Base-by-base conservation (phyloP, 2,888 invertebrate species). In the Acanthosoma haemorrhoidale region DNA sequence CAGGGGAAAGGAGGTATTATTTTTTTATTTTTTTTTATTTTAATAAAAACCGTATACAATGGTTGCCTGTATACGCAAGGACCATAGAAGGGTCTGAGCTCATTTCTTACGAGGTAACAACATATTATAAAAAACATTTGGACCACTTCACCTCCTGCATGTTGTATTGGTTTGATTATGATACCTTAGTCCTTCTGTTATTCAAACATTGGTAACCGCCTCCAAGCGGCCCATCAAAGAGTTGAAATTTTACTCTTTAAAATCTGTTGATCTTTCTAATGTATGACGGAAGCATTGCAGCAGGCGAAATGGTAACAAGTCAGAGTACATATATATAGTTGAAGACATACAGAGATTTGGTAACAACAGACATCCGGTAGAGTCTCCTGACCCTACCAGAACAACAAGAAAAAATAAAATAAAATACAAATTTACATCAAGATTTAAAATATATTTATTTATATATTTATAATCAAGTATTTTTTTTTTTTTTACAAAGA, bases 31-130 rank as follows among this genome's bases (percentile, higher is more conserved):
- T 67, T 57, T 57, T 57, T 67, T 15, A 21, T 67, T 36, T 43
- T 51, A 51, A 32, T 67, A 57, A 67, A 67, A 67, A 34, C 67
- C 67, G 67, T 67, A 67, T 67, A 67, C 67, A 67, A 39, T 25
- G 25, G 38, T 64, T 67, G 67, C 67, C 66, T 67, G 67, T 67
- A 67, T 67, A 67, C 67, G 67, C 57, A 57, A 67, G 57, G 57
- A 21, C 32, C 51, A 38, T 67, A 51, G 57, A 34, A 60, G 43
- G 67, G 41, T 38, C 67, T 67, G 67, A 67, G 67, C 67, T 67
- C 67, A 67, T 38, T 51, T 57, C 43, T 57, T 67, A 67, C 34
- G 39, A 67, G 67, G 67, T 67, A 67, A 67, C 60, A 60, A 60
- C 57, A 57, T 67, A 67, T 18, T 34, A 57, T 16, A 32, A 34